Evolutionary conservation across 2,797 vertebrate genomes (phyloP), one percentile per base, ranked within the genome.

Genomic region (Babyrousa celebensis): DNA sequence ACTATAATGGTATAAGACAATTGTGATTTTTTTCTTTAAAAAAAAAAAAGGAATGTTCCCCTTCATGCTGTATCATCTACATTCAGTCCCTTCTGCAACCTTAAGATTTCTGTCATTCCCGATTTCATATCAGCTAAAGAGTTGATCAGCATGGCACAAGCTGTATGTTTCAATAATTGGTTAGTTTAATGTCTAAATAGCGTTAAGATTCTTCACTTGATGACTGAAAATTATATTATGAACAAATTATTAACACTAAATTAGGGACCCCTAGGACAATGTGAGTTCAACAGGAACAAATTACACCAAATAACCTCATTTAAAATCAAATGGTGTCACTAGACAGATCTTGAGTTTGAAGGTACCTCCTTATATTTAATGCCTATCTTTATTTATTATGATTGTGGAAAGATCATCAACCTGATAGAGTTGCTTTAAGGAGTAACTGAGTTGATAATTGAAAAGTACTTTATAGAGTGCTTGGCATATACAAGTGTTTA

Each of bases 211-310:
- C 20, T 68, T 95, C n/a, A 78, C 67, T 7, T 77, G 11, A 72
- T 63, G 80, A 93, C 20, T 78, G 5, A 25, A 93, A 80, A 72
- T 77, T 62, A 77, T 15, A 40, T 80, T 88, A 70, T 74, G 2
- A 93, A 77, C 3, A 85, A 36, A 62, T 91, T 63, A 43, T 62
- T 54, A 85, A 82, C 15, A 78, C 4, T 48, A 90, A 90, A 89
- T 12, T 43, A 60, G 21, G 4, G 18, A 63, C 17, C 8, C 29
- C 15, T 18, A 67, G 7, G 21, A 80, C 4, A 63, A 72, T 27
- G 48, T 6, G 12, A 71, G 0, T 17, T 96, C 52, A 92, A 74
- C 25, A 58, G 63, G 52, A 87, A 72, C 4, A 91, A 75, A 5
- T 43, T 71, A 65, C 29, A 68, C 4, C 21, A 88, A 70, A 88